Percentiles rank a stretch among this genome's conserved stretches.
phyloP scores from a whole-genome alignment of 2,888 invertebrate genomes.

The Ischnura elegans region DNA sequence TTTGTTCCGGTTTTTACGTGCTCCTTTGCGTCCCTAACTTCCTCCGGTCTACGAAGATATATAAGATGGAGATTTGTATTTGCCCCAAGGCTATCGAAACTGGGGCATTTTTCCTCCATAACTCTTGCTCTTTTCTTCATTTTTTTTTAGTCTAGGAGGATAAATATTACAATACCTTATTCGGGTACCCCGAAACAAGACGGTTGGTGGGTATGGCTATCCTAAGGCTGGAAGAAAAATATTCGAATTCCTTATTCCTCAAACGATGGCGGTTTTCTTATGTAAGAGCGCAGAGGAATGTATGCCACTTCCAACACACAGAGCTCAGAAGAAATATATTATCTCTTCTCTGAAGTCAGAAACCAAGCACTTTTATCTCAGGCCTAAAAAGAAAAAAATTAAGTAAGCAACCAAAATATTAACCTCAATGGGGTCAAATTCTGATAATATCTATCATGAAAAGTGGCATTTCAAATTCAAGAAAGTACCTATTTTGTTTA shows the following conservation, averaged over 20 bases:
- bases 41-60: background rate
- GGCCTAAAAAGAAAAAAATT: background rate
- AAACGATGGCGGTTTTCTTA: background rate
- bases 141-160: background rate
- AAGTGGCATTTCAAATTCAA: too few species aligned
- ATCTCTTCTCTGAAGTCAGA: too few species aligned
- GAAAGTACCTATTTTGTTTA: too few species aligned
- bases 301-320: background rate
- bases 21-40: slow-evolving; percentile 15
- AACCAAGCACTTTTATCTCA: background rate
- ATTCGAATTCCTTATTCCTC: background rate
- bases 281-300: background rate
- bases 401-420: too few species aligned
- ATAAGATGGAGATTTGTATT: slow-evolving; percentile 21
- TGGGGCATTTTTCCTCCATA: background rate
- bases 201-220: background rate
- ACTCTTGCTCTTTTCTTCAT: background rate
- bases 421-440: too few species aligned
- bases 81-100: background rate
- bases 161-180: background rate
- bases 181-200: background rate
- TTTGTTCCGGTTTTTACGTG: background rate
- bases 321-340: too few species aligned
- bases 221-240: background rate
- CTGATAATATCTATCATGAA: too few species aligned